Conservation (phyloP, 2,888 invertebrate genomes). For the Rhingia rostrata region DNA sequence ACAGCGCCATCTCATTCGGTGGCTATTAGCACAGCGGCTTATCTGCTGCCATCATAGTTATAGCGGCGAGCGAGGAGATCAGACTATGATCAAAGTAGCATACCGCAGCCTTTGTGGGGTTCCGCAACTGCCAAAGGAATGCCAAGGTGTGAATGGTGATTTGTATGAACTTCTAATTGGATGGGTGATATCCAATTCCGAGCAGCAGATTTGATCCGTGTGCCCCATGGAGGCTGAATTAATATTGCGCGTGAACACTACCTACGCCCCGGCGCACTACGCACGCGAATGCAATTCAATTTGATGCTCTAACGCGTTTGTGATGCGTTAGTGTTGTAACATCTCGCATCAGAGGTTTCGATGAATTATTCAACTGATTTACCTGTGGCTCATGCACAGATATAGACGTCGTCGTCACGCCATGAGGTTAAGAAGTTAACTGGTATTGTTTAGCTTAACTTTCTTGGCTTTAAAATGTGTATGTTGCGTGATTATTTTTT, state of each 20-base stretch:
- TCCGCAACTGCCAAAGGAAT: slow-evolving; percentile 68
- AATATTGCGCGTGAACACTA: slow-evolving; percentile 40
- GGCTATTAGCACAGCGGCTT: slow-evolving; percentile 66
- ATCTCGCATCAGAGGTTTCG: slow-evolving; percentile 28
- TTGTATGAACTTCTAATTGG: slow-evolving; percentile 73
- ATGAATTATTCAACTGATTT: slow-evolving; percentile 73
- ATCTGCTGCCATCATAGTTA: slow-evolving; percentile 55
- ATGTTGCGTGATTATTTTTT: too few relatives aligned
- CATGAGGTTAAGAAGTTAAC: slow-evolving; percentile 68
- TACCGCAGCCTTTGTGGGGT: slow-evolving; percentile 63
- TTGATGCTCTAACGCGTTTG: slow-evolving; percentile 36
- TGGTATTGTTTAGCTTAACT: slow-evolving; percentile 49
- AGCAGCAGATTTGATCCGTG: slow-evolving; percentile 58
- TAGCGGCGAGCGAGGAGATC: slow-evolving; percentile 54
- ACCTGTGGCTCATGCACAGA: slow-evolving; percentile 47
- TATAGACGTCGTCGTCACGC: slow-evolving; percentile 60
- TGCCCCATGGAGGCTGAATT: slow-evolving; percentile 63
- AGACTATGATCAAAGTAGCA: slow-evolving; percentile 67
- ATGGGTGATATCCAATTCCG: slow-evolving; percentile 71
- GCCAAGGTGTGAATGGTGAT: slow-evolving; percentile 73
- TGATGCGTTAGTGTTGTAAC: slow-evolving; percentile 6
- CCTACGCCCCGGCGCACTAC: slow-evolving; percentile 32
- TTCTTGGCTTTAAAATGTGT: not conserved
- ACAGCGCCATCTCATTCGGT: slow-evolving; percentile 74
- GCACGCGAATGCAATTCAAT: slow-evolving; percentile 56